phyloP scores from a whole-genome alignment of 2,797 vertebrate species.

The Pipistrellus kuhlii region DNA sequence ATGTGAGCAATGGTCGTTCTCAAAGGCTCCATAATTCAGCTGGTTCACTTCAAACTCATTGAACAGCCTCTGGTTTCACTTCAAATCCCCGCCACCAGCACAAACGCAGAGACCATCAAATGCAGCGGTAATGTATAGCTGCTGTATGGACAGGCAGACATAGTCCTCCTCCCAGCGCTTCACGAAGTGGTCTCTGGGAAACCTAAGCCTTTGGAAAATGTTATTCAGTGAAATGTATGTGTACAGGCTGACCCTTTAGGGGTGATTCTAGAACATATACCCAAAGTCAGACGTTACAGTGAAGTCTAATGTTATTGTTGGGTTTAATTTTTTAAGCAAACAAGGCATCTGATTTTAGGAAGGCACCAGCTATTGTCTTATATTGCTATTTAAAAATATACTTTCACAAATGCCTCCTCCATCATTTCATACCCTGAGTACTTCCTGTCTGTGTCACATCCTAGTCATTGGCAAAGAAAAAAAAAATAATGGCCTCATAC shows the following conservation, averaged over 20 bases:
- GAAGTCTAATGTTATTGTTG: constrained; percentile 75
- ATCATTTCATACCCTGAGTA: background rate
- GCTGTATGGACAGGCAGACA: constrained; percentile 80
- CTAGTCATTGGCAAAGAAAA: constrained; percentile 33
- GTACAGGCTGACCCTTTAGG: constrained; percentile 73
- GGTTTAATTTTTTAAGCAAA: constrained; percentile 13
- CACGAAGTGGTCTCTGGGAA: constrained; percentile 79
- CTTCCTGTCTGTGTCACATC: background rate
- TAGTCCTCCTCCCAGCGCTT: constrained; percentile 78
- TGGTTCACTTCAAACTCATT: constrained; percentile 73
- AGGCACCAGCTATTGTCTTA: background rate
- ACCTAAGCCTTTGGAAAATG: constrained; percentile 81
- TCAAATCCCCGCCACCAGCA: constrained; percentile 76
- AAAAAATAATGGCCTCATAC: background rate
- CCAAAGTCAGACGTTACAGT: constrained; percentile 60
- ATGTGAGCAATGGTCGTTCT: constrained; percentile 69
- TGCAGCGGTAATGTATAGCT: constrained; percentile 84
- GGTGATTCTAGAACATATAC: constrained; percentile 78
- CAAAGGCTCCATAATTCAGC: constrained; percentile 75
- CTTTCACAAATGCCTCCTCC: constrained; percentile 19
- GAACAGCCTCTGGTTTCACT: constrained; percentile 77
- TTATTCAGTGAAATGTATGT: constrained; percentile 70
- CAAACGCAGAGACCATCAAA: constrained; percentile 79
- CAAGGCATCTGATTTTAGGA: constrained; percentile 74
- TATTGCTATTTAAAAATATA: constrained; percentile 76